These are phyloP conservation scores for Actinemys pallida DNA, from an alignment of 2,113 vertebrate species.

Conservation along the genomic window DNA sequence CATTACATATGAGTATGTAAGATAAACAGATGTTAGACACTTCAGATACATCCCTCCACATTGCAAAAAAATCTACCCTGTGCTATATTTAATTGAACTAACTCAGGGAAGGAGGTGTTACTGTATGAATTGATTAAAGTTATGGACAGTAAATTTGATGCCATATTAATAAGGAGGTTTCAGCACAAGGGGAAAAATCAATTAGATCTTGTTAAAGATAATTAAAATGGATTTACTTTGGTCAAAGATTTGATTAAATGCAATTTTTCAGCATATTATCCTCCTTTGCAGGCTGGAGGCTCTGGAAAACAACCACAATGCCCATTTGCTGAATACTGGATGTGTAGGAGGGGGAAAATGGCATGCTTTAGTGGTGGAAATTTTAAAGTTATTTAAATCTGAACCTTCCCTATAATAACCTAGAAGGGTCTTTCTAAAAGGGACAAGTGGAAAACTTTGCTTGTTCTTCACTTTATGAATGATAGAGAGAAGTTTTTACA, in stretches of 20 bases:
- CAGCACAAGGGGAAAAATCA: not conserved
- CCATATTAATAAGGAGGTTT: not conserved
- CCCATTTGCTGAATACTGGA: not conserved
- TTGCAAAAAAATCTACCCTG: not conserved
- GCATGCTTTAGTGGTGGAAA: not conserved
- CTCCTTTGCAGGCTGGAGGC: not conserved
- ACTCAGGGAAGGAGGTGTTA: not conserved
- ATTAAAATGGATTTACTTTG: not conserved
- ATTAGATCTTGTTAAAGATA: not conserved
- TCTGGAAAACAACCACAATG: not conserved
- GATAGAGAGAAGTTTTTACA: not conserved
- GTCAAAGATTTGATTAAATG: not conserved
- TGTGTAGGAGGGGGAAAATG: not conserved
- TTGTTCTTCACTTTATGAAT: not conserved
- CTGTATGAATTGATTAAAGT: not conserved
- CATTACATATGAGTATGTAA: accelerated
- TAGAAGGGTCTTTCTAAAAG: not conserved
- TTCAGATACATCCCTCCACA: not conserved
- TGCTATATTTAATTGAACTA: not conserved
- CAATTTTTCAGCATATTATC: not conserved
- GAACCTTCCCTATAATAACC: not conserved
- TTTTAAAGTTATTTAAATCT: not conserved
- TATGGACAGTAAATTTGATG: not conserved
- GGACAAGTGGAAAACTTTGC: not conserved
- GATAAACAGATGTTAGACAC: not conserved